These are phyloP conservation scores for Chionoecetes opilio DNA, from an alignment of 1,140 invertebrate genomes.

Conservation along the genomic window DNA sequence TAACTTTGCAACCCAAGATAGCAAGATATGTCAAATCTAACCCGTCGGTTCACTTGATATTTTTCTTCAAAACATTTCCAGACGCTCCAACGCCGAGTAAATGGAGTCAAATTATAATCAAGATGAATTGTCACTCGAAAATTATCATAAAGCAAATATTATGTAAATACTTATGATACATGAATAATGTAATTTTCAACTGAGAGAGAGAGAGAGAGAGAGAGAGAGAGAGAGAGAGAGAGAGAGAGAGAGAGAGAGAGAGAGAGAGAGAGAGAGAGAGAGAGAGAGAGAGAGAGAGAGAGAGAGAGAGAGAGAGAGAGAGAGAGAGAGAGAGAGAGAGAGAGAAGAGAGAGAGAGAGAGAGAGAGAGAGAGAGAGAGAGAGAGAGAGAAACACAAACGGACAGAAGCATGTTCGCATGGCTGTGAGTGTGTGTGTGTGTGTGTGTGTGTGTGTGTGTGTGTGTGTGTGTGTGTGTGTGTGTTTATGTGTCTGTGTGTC, in stretches of 20 bases:
- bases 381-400: not conserved
- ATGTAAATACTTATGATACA: not conserved
- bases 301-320: no score
- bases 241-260: no score
- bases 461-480: no score
- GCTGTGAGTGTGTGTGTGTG: no score
- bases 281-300: no score
- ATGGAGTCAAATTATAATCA: constrained; percentile 31
- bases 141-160: constrained; percentile 23
- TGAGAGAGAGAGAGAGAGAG: no score
- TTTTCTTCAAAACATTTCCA: constrained; percentile 6
- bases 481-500: no score
- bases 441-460: no score
- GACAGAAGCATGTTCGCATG: no score
- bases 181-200: not conserved
- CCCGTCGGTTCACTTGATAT: not conserved
- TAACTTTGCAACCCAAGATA: not conserved
- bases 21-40: not conserved
- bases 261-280: no score
- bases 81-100: not conserved
- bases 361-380: constrained; percentile 27
- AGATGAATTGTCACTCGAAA: constrained; percentile 30
- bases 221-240: no score
- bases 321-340: not conserved
- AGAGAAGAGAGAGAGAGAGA: not conserved